Percentiles rank a stretch among this genome's conserved stretches.
Conservation (phyloP, 2,113 vertebrate genomes). For the Phycodurus eques region DNA sequence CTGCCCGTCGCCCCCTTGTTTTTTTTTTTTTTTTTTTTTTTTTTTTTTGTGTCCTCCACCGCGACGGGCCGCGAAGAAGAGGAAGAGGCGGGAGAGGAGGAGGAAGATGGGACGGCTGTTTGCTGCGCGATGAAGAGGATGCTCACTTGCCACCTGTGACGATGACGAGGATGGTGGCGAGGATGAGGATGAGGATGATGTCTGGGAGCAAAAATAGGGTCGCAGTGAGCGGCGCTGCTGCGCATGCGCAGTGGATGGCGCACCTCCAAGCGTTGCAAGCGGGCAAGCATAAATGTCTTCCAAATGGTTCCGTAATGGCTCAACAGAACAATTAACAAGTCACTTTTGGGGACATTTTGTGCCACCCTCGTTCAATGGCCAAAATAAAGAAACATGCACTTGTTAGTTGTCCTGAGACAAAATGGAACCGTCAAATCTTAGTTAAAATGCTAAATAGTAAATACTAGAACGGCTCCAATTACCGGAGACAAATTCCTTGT, state of each 20-base stretch:
- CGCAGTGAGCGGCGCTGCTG: not conserved
- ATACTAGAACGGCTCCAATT: no score
- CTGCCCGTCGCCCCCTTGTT: constrained; percentile 26
- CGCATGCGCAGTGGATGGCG: constrained; percentile 54
- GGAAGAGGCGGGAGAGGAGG: not conserved
- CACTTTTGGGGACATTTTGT: not conserved
- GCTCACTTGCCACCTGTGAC: constrained; percentile 47
- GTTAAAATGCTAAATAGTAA: no score
- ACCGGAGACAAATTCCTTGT: no score
- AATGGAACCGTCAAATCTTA: no score
- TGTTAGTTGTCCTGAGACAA: no score
- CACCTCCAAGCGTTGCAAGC: constrained; percentile 26
- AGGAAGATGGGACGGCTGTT: constrained; percentile 3
- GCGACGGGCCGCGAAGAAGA: constrained; percentile 12
- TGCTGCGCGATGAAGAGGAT: constrained; percentile 33
- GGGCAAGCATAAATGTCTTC: constrained; percentile 12
- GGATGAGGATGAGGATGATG: constrained; percentile 19
- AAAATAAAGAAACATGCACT: no score
- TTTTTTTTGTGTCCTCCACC: constrained; percentile 10
- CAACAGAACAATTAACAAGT: not conserved
- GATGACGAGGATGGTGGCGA: not conserved
- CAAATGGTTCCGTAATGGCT: not conserved
- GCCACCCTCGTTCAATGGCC: no score
- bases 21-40: not conserved
- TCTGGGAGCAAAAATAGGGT: constrained; percentile 26